phyloP scores from a whole-genome alignment of 2,797 vertebrate species.

The Sebastes dallii region DNA sequence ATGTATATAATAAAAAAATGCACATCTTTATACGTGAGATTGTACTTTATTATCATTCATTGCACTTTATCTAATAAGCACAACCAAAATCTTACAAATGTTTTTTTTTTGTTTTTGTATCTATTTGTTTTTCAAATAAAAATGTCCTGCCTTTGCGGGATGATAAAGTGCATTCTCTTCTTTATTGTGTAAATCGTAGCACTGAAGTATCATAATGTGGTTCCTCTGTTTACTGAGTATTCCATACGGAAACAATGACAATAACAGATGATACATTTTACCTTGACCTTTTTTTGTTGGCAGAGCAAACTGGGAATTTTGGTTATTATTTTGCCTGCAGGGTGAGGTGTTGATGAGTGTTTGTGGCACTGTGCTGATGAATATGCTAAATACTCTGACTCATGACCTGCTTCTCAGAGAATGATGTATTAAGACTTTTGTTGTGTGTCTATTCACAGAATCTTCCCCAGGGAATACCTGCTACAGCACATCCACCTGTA shows the following conservation, averaged over 20 bases:
- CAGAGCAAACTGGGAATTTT: neutral
- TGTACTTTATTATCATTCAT: too few relatives aligned
- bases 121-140: neutral
- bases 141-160: neutral
- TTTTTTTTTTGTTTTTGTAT: neutral
- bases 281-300: neutral
- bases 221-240: neutral
- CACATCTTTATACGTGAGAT: too few relatives aligned
- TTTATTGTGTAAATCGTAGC: neutral
- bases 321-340: neutral
- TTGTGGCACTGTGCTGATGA: neutral
- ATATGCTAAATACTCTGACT: neutral
- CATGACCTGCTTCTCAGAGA: neutral
- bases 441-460: conserved; percentile 80
- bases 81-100: neutral
- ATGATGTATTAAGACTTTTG: neutral
- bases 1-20: too few relatives aligned
- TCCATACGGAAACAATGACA: neutral
- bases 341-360: neutral
- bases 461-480: conserved; percentile 97
- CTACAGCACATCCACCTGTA: conserved; percentile 98
- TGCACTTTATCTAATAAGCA: neutral
- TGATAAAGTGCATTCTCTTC: neutral
- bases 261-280: neutral
- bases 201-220: neutral